Base-by-base conservation (phyloP, 2,888 invertebrate genomes). In the Danaus chrysippus region DNA sequence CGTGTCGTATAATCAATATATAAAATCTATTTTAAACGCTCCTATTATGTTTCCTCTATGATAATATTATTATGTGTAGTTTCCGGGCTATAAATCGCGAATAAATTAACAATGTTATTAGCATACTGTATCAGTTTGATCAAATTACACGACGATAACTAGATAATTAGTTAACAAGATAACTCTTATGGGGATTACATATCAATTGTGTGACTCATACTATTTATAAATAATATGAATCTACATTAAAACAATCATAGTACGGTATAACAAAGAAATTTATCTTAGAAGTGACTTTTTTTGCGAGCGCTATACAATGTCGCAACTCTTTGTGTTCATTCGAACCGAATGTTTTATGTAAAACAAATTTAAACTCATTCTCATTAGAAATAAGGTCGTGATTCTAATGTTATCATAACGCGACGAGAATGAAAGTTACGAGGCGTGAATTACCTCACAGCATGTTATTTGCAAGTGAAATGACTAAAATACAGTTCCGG, bases 391-490 rank as follows among this genome's bases (percentile, higher is more conserved):
- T 59, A 55, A 54, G 64, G 54, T 19, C 17, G 58, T 43, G n/a
- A 42, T 62, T 63, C 17, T 15, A 54, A 46, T 11, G 54, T n/a
- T 19, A 62, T 52, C 64, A 34, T 34, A n/a, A n/a, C 60, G 64
- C 61, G 62, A 66, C 61, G 77, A 82, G 75, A 84, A 80, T 72
- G 83, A 84, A 86, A 84, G 84, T 82, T 74, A 76, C 75, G 74
- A 77, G 70, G 75, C 73, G 73, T 74, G 77, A 73, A 80, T 76
- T 70, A 77, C 78, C 77, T 77, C 77, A 76, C 68, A 72, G 71
- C 70, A 71, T 73, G 73, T 70, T 74, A 81, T 83, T 81, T 76
- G 78, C 78, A 81, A 81, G 78, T 80, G 73, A 73, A 79, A 78
- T 73, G 73, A 71, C 67, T 65, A 67, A 73, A 70, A 64, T 63